Percentiles rank a stretch among this genome's conserved stretches.
Conservation (phyloP, 2,888 invertebrate genomes). For the Diploptera punctata region DNA sequence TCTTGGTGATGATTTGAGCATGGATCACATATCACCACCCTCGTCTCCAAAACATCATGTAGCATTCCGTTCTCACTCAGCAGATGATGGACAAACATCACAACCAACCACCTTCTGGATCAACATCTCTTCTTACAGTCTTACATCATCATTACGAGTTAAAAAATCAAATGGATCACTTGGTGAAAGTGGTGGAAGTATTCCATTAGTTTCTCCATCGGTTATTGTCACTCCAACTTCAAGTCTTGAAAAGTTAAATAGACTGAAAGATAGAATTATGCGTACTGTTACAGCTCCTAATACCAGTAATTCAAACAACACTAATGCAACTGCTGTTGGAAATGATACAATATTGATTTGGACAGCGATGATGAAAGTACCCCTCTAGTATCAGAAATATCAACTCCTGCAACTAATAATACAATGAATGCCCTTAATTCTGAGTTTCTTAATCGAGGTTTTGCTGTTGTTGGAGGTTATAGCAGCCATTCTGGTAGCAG, state of each 20-base stretch:
- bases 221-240: conserved; percentile 44
- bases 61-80: conserved; percentile 51
- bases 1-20: conserved; percentile 20
- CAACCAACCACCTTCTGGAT: background rate
- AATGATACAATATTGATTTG: conserved; percentile 40
- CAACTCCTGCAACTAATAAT: conserved; percentile 49
- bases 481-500: conserved; percentile 35
- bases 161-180: conserved; percentile 31
- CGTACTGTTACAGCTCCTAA: conserved; percentile 52
- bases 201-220: conserved; percentile 32
- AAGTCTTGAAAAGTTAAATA: conserved; percentile 51
- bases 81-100: conserved; percentile 47
- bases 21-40: conserved; percentile 47
- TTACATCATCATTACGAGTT: conserved; percentile 23
- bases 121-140: conserved; percentile 9
- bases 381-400: conserved; percentile 64
- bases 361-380: conserved; percentile 72
- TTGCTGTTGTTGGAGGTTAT: conserved; percentile 23
- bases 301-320: conserved; percentile 48
- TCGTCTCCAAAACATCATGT: conserved; percentile 49
- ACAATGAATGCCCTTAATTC: background rate
- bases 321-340: conserved; percentile 34
- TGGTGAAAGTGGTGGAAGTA: conserved; percentile 1
- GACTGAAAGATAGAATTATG: conserved; percentile 53
- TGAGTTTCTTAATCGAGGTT: conserved; percentile 34